These are phyloP conservation scores for Rhagium mordax DNA, from an alignment of 2,888 invertebrate species.

Conservation along the genomic window DNA sequence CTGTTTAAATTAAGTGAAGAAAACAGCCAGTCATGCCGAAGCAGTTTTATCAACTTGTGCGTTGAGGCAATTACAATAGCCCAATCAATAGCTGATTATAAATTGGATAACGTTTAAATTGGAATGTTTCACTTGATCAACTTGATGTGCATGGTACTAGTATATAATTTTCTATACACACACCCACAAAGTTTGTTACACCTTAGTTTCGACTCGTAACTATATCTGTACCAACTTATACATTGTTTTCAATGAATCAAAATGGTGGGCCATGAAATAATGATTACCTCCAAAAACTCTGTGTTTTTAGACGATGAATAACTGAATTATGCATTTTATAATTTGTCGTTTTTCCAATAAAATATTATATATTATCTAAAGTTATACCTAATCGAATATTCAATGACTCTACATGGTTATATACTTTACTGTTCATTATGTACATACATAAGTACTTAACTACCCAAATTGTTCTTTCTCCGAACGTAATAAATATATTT, in stretches of 20 bases:
- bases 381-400: background rate
- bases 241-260: conserved; percentile 19
- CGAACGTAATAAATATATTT: background rate
- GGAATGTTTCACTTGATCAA: conserved; percentile 52
- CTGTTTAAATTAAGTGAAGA: conserved; percentile 62
- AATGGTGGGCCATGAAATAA: conserved; percentile 31
- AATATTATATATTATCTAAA: background rate
- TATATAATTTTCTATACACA: conserved; percentile 62
- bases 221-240: conserved; percentile 1
- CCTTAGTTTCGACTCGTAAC: conserved; percentile 36
- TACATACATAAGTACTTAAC: background rate
- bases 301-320: background rate
- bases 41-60: conserved; percentile 61
- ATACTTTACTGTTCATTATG: background rate
- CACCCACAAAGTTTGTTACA: conserved; percentile 56
- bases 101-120: conserved; percentile 44
- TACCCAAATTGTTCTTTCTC: background rate
- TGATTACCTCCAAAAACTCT: background rate
- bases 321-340: background rate
- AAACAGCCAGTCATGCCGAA: conserved; percentile 62
- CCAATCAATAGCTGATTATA: conserved; percentile 53
- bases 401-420: background rate
- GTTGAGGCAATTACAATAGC: conserved; percentile 57
- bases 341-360: background rate
- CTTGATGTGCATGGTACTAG: conserved; percentile 55